Percentiles rank a stretch among this genome's conserved stretches.
These are phyloP conservation scores for Crematogaster levior DNA, from an alignment of 2,888 invertebrate genomes.

Conservation along the genomic window DNA sequence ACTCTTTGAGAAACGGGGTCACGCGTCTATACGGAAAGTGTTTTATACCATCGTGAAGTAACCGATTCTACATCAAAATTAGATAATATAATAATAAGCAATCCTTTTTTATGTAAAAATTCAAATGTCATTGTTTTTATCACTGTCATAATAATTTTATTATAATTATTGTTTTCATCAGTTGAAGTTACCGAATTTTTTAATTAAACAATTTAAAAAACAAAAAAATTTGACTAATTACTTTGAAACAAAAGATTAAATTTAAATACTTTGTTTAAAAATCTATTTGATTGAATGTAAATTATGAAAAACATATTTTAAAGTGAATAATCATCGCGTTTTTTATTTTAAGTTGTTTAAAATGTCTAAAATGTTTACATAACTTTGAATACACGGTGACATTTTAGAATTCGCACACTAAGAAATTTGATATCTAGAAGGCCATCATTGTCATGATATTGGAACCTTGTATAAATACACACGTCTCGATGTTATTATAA, in stretches of 20 bases:
- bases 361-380: background rate
- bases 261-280: background rate
- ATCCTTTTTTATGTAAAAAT: background rate
- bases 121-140: no score
- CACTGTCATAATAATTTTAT: no score
- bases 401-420: conserved; percentile 24
- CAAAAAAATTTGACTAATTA: background rate
- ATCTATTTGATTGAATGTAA: background rate
- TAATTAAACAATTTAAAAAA: background rate
- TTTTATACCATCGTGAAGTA: background rate
- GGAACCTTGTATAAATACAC: background rate
- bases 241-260: background rate
- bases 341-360: background rate
- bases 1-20: conserved; percentile 6
- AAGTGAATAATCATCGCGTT: background rate
- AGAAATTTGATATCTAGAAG: conserved; percentile 11
- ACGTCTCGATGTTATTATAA: background rate
- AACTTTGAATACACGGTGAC: background rate
- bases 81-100: background rate
- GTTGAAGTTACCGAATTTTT: background rate
- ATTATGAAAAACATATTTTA: background rate
- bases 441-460: background rate
- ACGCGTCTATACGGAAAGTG: background rate
- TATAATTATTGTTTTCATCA: background rate
- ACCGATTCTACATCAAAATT: background rate